phyloP scores from a whole-genome alignment of 2,888 invertebrate genomes.

The Eurois occulta region DNA sequence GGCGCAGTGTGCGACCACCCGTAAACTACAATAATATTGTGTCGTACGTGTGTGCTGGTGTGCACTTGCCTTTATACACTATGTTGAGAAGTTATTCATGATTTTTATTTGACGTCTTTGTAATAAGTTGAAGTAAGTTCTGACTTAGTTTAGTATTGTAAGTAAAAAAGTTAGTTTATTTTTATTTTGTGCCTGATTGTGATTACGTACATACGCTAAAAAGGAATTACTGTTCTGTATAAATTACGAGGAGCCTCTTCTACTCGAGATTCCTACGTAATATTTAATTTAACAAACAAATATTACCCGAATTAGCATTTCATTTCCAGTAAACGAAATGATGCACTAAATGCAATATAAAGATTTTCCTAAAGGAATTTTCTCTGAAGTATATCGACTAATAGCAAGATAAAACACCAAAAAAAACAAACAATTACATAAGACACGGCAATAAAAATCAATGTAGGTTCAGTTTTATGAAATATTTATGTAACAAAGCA shows the following conservation, averaged over 20 bases:
- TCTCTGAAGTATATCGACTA: neutral
- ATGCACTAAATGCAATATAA: neutral
- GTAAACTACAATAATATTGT: slow-evolving; percentile 53
- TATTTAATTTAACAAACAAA: neutral
- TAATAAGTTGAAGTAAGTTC: neutral
- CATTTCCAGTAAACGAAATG: no score
- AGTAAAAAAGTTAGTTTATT: slow-evolving; percentile 14
- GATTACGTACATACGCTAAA: neutral
- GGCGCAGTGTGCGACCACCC: slow-evolving; percentile 31
- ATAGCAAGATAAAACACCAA: neutral
- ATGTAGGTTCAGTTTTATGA: neutral
- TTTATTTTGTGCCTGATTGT: slow-evolving; percentile 8
- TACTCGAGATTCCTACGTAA: neutral
- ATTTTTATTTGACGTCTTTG: slow-evolving; percentile 33
- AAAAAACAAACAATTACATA: neutral
- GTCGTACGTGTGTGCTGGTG: slow-evolving; percentile 15
- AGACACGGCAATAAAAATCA: neutral
- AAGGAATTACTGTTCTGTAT: neutral
- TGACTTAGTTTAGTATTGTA: neutral
- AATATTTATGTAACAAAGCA: neutral
- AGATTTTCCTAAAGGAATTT: neutral
- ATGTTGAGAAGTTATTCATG: slow-evolving; percentile 24
- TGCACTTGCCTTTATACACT: slow-evolving; percentile 8
- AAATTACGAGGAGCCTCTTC: neutral
- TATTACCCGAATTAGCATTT: no score